Base-by-base conservation (phyloP, 2,113 vertebrate species). In the Hirundichthys speculiger region DNA sequence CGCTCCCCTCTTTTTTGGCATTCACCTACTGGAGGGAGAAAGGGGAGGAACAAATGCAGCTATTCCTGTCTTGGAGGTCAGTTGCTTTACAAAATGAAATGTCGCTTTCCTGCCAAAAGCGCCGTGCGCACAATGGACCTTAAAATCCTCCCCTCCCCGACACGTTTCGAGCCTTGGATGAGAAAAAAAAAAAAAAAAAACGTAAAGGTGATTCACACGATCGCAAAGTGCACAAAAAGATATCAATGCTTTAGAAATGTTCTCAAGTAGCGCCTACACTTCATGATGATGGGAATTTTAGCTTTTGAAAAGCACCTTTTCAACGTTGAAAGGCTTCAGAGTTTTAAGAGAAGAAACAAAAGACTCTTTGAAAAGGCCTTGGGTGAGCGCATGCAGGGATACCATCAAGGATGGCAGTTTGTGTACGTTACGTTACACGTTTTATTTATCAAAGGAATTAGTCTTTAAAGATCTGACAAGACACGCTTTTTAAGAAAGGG, bases 1-100 rank as follows among this genome's bases (percentile, higher is more conserved):
- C n/a, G 24, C 82, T 78, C 71, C 73, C 83, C 73, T 69, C 74
- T 58, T 76, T n/a, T 82, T 40, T 88, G 81, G 83, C 85, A 86
- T 86, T 85, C 81, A 40, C 67, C 72, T 80, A 70, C 79, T 83
- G 46, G 68, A 76, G 60, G 61, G 76, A 66, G 58, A 41, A 52
- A 73, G 70, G 7, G 45, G 34, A 71, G 51, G 54, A 65, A 57
- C 51, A 57, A 25, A 80, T 73, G 39, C 34, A 21, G 50, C 24
- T 54, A 7, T 72, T 59, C 63, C 69, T 50, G 13, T 61, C 72
- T 69, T 3, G 45, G 57, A 67, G 68, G 42, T 53, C 12, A 13
- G 2, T 21, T 8, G 2, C n/a, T 50, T 27, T 21, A n/a, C 30
- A 51, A 51, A 52, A 57, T 5, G 0, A 69, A 74, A 77, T 47